Base-by-base conservation (phyloP, 2,888 invertebrate genomes). In the Drosophila longiperda region DNA sequence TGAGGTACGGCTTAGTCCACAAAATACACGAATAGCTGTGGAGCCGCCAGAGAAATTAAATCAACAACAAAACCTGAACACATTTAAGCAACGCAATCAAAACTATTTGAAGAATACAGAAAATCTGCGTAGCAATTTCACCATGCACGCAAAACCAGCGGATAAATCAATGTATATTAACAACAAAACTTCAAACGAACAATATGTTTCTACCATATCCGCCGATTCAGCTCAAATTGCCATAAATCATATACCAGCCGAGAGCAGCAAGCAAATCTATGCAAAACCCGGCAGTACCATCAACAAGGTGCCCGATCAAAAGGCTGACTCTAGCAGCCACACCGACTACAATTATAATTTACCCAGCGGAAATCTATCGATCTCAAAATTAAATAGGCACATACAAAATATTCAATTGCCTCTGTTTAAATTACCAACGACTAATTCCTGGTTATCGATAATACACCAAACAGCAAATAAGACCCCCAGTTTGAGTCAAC, bases 1-100 rank as follows among this genome's bases (percentile, higher is more conserved):
- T 8, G 90, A 92, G 9, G 89, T 93, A 0, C 86, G 82, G 17
- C 66, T 93, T 0, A 91, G 91, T 6, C 90, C 92, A 0, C 85
- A 88, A 34, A 83, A 78, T 32, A 66, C 68, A 4, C 53, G 42
- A 6, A 3, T 76, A 6, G 23, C 55, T 33, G 32, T 68, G 15
- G 36, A 62, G 1, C n/a, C 55, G 3, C 38, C 48, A 23, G 36
- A 63, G 15, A 38, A 55, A 4, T n/a, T n/a, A 17, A 9, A 12
- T 5, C 57, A 26, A 5, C 40, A 50, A 17, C 3, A 26, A 17
- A 29, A 6, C 8, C 11, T 8, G 2, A 58, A 26, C 33, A 53
- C 53, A 34, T 58, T 69, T 23, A 75, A 73, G 36, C 68, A 72
- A 8, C 62, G 63, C 1, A 67, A 69, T 62, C 64, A 69, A 42